Evolutionary conservation across 2,888 invertebrate species (phyloP), one percentile per base, ranked within the genome.

Genomic region (Camptogramma bilineatum): DNA sequence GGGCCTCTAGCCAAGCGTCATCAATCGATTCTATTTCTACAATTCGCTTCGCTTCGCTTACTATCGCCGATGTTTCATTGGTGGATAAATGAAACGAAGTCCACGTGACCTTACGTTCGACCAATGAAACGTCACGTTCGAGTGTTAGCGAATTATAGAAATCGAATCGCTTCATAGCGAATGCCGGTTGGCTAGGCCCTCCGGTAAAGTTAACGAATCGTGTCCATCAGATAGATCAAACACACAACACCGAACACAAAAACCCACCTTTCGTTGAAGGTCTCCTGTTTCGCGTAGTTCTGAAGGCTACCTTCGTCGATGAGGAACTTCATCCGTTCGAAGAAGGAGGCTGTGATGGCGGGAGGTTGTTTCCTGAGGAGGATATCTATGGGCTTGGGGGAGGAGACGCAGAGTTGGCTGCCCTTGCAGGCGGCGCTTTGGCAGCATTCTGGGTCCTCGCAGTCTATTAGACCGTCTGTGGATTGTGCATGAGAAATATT

Each of bases 371-470:
- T 99, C 62, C 99, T 94, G 52, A 99, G 94, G 16, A 99, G 94
- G 71, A 99, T 98, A 86, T 99, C 99, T 67, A 98, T 97, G 7
- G 99, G 99, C 81, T 98, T 98, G 1, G 98, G 98, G 0, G 98
- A 97, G 0, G 98, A 97, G 7, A 98, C 97, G 91, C 99, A 99
- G 62, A 98, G 95, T 80, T 98, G 97, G 79, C 97, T 97, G 72
- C 95, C 96, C 75, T 96, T 96, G 82, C 98, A 98, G 17, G 95
- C 95, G 60, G 95, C 94, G 84, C 95, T 96, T 66, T 95, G 94
- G 86, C 99, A 99, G 87, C 99, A 99, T 90, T 99, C 99, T 0
- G 99, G 99, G 93, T 99, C 99, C 87, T 98, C 97, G 85, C 99
- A 99, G 91, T 99, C 99, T 62, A 97, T 95, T 65, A 99, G 94